Conservation (phyloP, 1,140 invertebrate genomes). For the Pogonognathellus flavescens region DNA sequence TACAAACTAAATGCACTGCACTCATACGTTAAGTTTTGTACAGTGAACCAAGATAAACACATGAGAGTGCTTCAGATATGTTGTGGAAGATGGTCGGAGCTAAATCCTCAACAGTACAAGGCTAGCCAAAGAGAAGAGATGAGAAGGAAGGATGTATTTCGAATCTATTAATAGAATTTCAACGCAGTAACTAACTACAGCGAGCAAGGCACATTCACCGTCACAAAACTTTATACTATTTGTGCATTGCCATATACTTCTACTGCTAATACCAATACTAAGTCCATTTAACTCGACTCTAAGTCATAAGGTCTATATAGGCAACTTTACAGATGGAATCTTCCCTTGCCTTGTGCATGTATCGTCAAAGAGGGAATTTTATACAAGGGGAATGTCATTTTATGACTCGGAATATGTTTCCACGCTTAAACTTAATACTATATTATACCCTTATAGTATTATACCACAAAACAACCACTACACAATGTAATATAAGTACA, state of each 20-base stretch:
- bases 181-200: background rate
- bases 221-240: slow-evolving; percentile 9
- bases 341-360: too few species aligned
- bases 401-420: background rate
- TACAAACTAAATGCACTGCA: background rate
- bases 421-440: too few species aligned
- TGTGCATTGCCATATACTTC: slow-evolving; percentile 2
- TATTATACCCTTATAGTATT: too few species aligned
- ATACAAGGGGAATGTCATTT: slow-evolving; percentile 33
- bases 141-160: slow-evolving; percentile 40
- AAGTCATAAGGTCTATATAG: slow-evolving; percentile 33
- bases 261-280: background rate
- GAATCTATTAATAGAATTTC: slow-evolving; percentile 31
- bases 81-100: too few species aligned
- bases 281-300: slow-evolving; percentile 33
- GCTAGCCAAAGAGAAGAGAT: background rate
- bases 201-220: slow-evolving; percentile 26
- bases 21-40: too few species aligned
- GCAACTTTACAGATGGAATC: too few species aligned
- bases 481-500: too few species aligned
- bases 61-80: too few species aligned
- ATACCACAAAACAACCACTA: too few species aligned
- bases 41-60: too few species aligned
- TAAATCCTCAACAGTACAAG: background rate
- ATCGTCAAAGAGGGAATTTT: background rate